Evolutionary conservation across 2,113 vertebrate species (phyloP), one percentile per base, ranked within the genome.

Genomic region (Ascaphus truei): DNA sequence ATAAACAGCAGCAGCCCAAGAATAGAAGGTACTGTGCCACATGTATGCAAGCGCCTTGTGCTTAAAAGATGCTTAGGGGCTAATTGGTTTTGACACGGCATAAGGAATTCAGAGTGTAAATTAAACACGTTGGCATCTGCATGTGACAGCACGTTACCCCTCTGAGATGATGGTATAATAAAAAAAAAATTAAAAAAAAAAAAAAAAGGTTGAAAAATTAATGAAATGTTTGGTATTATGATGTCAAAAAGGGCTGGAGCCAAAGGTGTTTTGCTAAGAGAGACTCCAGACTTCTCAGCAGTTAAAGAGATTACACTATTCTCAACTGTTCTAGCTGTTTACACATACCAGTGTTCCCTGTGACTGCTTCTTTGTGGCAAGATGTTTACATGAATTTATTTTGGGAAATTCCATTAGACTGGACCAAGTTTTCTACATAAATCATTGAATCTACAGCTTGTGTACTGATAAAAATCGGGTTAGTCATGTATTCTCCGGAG

Each of bases 381-480:
- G 92, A 85, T 96, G 95, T 97, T 97, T 96, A 95, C 93, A 92
- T 86, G 86, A 85, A 93, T 93, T 92, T 97, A 96, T 96, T 96
- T 96, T 94, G 93, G 95, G 94, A 94, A 94, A 93, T 92, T 94
- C 93, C 94, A 93, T 93, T 88, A 84, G 91, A 92, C 88, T 25
- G 85, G 84, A 92, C 89, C 88, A 88, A 86, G 89, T 90, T 93
- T 93, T 93, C 89, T 91, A 89, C 92, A 92, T 94, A 94, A 94
- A 94, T 95, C 92, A 94, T 90, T 93, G 92, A 92, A 91, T 93
- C 89, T 89, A 89, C 78, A 71, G 79, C 90, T 93, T 94, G 91
- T 93, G 92, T 89, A 85, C 89, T 93, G 92, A 94, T 94, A 92
- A 93, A n/a, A 89, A 91, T 89, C 83, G 92, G 88, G 90, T 91